Conservation (phyloP, 1,140 invertebrate species). For the Procambarus virginalis region DNA sequence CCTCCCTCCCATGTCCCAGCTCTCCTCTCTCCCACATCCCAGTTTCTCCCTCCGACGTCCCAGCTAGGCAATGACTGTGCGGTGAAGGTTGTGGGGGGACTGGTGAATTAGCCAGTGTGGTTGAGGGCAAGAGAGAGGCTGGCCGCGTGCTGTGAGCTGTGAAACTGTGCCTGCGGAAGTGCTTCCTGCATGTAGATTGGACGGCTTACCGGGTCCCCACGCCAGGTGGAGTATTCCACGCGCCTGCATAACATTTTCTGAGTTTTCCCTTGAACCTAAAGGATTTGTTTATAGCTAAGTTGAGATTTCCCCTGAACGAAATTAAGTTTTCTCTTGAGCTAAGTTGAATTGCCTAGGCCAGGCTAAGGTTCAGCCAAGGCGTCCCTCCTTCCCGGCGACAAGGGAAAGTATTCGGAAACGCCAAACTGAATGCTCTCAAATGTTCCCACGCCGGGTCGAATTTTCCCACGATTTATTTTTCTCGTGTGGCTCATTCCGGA, state of each 20-base stretch:
- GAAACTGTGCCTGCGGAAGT: background rate
- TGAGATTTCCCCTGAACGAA: too few species aligned
- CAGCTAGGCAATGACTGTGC: background rate
- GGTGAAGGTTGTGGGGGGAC: background rate
- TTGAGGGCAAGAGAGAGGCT: background rate
- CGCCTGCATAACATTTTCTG: too few species aligned
- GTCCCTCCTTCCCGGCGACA: too few species aligned
- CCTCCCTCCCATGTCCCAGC: background rate
- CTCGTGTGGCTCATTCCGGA: background rate
- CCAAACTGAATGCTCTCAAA: background rate
- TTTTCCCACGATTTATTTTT: background rate
- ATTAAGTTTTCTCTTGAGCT: too few species aligned
- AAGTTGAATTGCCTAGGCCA: background rate
- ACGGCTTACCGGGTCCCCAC: background rate
- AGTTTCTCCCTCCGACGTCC: background rate
- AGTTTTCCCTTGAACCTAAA: too few species aligned
- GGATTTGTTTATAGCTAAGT: too few species aligned
- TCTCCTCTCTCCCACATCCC: too few species aligned
- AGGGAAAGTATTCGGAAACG: too few species aligned
- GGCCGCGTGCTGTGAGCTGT: background rate
- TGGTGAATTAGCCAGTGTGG: background rate
- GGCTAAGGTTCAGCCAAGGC: background rate
- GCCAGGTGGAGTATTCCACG: background rate
- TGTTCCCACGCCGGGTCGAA: slow-evolving; percentile 5
- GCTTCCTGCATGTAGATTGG: background rate